A percentile compares a stretch with the other conserved stretches of the same genome.
Evolutionary conservation across 2,797 vertebrate species (phyloP).

Genomic region (Cyclopterus lumpus): DNA sequence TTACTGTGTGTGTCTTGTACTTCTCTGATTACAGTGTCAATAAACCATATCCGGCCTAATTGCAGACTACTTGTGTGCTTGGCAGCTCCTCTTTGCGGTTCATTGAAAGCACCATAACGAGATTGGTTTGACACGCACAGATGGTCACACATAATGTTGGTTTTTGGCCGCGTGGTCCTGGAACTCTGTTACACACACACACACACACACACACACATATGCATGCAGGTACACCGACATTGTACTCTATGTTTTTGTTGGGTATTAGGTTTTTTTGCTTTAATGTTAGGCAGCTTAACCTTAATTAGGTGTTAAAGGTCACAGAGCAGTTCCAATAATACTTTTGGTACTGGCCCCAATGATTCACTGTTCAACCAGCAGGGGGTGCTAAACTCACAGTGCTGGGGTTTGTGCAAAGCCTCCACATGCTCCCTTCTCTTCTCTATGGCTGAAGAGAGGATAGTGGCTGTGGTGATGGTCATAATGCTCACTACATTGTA

Average conservation of each 20-base stretch:
- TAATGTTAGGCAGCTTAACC: constrained; percentile 8
- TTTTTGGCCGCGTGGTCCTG: no score
- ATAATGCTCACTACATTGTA: not conserved
- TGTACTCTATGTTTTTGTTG: no score
- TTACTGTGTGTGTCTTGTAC: no score
- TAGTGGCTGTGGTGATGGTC: not conserved
- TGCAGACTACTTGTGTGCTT: not conserved
- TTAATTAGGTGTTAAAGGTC: not conserved
- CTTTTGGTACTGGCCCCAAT: not conserved
- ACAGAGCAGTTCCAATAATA: not conserved
- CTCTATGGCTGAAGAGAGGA: not conserved
- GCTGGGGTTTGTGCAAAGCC: not conserved
- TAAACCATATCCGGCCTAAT: no score
- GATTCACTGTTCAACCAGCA: constrained; percentile 52
- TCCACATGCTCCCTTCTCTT: not conserved
- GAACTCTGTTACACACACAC: no score
- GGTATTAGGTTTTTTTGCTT: not conserved
- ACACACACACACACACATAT: no score
- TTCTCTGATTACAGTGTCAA: no score
- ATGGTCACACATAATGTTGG: no score
- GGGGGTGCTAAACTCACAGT: constrained; percentile 60
- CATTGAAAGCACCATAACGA: constrained; percentile 64
- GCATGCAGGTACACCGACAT: constrained; percentile 1
- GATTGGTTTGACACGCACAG: constrained; percentile 46
- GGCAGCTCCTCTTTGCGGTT: constrained; percentile 47